Conservation (phyloP, 2,797 vertebrate genomes). For the Morelia viridis region DNA sequence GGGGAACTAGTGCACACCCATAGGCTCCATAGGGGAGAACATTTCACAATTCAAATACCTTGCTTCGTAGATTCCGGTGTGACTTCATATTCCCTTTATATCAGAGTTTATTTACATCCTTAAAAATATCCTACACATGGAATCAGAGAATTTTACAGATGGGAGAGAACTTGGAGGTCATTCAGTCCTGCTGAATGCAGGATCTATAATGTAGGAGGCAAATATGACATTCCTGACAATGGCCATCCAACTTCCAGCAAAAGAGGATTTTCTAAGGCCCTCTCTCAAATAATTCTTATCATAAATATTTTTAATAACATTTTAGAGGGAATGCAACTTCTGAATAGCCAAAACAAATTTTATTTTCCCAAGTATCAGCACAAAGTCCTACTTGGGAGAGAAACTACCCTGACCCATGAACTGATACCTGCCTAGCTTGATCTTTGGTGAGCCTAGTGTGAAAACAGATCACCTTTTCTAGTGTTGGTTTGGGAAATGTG, state of each 20-base stretch:
- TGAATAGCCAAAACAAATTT: background rate
- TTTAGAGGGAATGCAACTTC: background rate
- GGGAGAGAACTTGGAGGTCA: background rate
- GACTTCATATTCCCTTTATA: background rate
- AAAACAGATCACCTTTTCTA: background rate
- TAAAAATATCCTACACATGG: background rate
- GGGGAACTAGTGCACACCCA: background rate
- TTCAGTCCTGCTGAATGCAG: background rate
- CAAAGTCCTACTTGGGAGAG: background rate
- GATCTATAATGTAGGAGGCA: background rate
- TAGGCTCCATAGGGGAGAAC: too few species aligned
- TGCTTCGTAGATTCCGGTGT: background rate
- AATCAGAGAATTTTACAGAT: background rate
- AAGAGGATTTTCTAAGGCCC: background rate
- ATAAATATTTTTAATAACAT: background rate
- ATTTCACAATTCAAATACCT: background rate
- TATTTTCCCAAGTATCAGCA: background rate
- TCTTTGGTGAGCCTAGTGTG: background rate
- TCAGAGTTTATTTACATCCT: background rate
- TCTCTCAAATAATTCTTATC: background rate
- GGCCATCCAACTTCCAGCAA: background rate
- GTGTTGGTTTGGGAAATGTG: background rate
- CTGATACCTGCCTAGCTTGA: background rate
- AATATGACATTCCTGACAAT: background rate
- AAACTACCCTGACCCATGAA: background rate